These are phyloP conservation scores for Pocillopora verrucosa DNA, from an alignment of 64 coral and sea anemone genomes.

Conservation along the genomic window DNA sequence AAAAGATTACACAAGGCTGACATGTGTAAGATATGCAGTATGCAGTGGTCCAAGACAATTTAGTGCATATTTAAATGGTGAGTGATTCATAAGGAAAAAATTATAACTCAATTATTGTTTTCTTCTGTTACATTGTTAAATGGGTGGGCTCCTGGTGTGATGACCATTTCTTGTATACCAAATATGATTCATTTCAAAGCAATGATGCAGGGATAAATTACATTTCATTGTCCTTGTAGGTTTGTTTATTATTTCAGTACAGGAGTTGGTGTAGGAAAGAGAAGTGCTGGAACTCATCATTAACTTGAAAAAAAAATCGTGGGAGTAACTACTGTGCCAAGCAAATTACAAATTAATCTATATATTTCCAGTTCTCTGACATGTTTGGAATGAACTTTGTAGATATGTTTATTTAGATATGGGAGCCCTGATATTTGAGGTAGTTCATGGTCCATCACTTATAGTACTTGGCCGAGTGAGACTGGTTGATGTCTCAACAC, in stretches of 20 bases:
- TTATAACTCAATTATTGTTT: background rate
- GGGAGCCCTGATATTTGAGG: conserved; percentile 84
- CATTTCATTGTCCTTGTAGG: too few species aligned
- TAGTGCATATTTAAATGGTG: conserved; percentile 87
- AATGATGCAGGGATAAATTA: too few species aligned
- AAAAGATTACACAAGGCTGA: conserved; percentile 12
- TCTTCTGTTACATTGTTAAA: background rate
- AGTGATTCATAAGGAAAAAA: background rate
- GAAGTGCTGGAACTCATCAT: too few species aligned
- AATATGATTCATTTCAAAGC: too few species aligned
- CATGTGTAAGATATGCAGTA: conserved; percentile 69
- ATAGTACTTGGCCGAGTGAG: conserved; percentile 69
- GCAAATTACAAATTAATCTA: background rate
- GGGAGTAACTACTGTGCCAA: too few species aligned
- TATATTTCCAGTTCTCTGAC: background rate
- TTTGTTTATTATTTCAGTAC: too few species aligned
- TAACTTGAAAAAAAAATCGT: too few species aligned
- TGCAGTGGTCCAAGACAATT: conserved; percentile 99
- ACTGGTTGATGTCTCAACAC: conserved; percentile 66
- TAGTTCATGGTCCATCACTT: conserved; percentile 59
- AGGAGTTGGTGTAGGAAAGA: too few species aligned
- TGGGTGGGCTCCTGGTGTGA: too few species aligned
- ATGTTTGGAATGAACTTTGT: background rate
- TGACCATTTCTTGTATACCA: too few species aligned
- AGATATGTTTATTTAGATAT: conserved; percentile 64